Evolutionary conservation across 2,888 invertebrate genomes (phyloP).

Genomic region (Aphodius sticticus): DNA sequence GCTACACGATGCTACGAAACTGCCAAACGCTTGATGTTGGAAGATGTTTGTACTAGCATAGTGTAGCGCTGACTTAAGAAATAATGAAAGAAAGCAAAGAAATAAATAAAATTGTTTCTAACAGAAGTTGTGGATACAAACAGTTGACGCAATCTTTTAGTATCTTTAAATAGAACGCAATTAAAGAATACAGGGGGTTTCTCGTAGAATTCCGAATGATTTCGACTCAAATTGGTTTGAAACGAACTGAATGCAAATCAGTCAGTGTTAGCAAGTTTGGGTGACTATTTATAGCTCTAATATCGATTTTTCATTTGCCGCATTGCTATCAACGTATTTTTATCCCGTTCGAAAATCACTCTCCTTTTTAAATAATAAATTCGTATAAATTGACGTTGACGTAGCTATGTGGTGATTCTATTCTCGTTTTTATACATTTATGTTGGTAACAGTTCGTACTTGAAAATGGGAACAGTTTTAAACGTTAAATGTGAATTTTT

Average conservation of each 20-base stretch:
- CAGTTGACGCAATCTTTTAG: too few relatives aligned
- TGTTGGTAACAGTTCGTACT: too few relatives aligned
- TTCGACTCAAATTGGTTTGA: background rate
- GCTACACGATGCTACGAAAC: too few relatives aligned
- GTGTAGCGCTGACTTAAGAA: too few relatives aligned
- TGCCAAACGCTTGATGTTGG: too few relatives aligned
- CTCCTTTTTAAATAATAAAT: background rate
- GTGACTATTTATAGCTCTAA: background rate
- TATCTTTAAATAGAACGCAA: background rate
- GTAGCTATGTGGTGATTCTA: background rate
- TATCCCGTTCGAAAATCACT: background rate
- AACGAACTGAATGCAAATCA: background rate
- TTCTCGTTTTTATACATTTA: too few relatives aligned
- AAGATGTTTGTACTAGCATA: too few relatives aligned
- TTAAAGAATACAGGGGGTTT: background rate
- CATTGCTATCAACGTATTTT: background rate
- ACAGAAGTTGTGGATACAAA: too few relatives aligned
- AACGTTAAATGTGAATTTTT: too few relatives aligned
- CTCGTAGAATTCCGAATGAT: background rate
- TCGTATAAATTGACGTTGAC: background rate
- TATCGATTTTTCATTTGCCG: background rate
- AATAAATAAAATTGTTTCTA: too few relatives aligned
- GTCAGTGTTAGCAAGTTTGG: background rate
- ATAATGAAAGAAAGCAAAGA: too few relatives aligned
- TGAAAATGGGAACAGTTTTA: too few relatives aligned